Evolutionary conservation across 2,888 invertebrate species (phyloP), one percentile per base, ranked within the genome.

Genomic region (Lasioglossum oenotherae): DNA sequence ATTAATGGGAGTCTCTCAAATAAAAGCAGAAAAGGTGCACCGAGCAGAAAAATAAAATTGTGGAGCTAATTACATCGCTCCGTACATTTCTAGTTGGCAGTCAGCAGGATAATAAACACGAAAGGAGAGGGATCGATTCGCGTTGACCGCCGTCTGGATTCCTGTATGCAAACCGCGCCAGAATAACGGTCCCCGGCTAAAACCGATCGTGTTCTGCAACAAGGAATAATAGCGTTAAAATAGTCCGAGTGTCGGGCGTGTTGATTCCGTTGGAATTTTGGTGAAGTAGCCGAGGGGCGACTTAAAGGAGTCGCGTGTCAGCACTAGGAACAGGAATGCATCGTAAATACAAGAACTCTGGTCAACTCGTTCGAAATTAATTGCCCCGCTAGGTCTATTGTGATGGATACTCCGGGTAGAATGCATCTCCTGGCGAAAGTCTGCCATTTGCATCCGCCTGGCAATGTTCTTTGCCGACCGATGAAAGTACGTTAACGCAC

Each of bases 171-270:
- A 57, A 60, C 41, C 74, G n/a, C 31, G 16, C 78, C 23, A 73
- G 72, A 82, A 73, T 82, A 74, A 82, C 82, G 75, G 67, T 31
- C 27, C 72, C 1, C 27, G n/a, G 57, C 71, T 73, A 53, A 75
- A 82, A 82, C 75, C 82, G 64, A 82, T 84, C 78, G 78, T 67
- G n/a, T 41, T 46, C 53, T 38, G 12, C 60, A 23, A 44, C 72
- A 73, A 79, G 78, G 49, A 72, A 85, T 82, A 85, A 82, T 82
- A 85, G 83, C 73, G 69, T 71, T 46, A 74, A 85, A 74, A 81
- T 78, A 81, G 72, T 67, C 75, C 60, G 60, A 5, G 53, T 14
- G 31, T n/a, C 8, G 14, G 53, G 46, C 46, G 23, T 19, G 60
- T 76, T 80, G 80, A 60, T 80, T 73, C 72, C 38, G 38, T 78